phyloP scores from a whole-genome alignment of 2,888 invertebrate species.

The Xylota segnis region DNA sequence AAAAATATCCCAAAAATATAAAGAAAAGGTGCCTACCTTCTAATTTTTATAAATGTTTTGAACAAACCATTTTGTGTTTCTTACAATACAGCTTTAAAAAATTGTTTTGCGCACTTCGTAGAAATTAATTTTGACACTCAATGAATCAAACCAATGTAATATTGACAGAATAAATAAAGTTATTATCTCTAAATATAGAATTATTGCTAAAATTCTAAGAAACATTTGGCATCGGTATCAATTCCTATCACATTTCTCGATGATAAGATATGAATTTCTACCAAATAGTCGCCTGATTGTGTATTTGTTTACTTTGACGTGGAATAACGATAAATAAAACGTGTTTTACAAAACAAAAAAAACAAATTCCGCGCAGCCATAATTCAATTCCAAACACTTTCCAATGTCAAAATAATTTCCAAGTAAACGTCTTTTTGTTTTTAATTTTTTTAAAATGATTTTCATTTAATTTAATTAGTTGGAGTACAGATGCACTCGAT shows the following conservation, averaged over 20 bases:
- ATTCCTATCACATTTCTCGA: not conserved
- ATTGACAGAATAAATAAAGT: not conserved
- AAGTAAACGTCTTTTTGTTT: not conserved
- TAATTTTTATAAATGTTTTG: not conserved
- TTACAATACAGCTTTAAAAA: not conserved
- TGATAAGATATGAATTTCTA: slow-evolving; percentile 39
- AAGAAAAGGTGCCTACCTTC: not conserved
- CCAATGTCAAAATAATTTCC: slow-evolving; percentile 30
- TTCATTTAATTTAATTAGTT: slow-evolving; percentile 24
- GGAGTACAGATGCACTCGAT: slow-evolving; percentile 11
- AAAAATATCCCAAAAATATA: not conserved
- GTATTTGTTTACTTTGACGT: slow-evolving; percentile 17
- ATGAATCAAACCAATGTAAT: slow-evolving; percentile 14
- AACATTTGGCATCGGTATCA: slow-evolving; percentile 12
- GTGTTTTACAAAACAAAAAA: not conserved
- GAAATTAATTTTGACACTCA: not conserved
- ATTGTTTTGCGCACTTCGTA: not conserved
- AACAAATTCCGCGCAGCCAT: too few relatives aligned
- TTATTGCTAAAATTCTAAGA: slow-evolving; percentile 19
- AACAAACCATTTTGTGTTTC: not conserved
- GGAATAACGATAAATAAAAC: not conserved
- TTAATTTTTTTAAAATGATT: slow-evolving; percentile 4
- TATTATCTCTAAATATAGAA: slow-evolving; percentile 10
- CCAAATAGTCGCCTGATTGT: slow-evolving; percentile 19
- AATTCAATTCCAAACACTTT: not conserved